A percentile compares a stretch with the other conserved stretches of the same genome.
These are phyloP conservation scores for Hyperopisus bebe DNA, from an alignment of 2,113 vertebrate species.

Conservation along the genomic window DNA sequence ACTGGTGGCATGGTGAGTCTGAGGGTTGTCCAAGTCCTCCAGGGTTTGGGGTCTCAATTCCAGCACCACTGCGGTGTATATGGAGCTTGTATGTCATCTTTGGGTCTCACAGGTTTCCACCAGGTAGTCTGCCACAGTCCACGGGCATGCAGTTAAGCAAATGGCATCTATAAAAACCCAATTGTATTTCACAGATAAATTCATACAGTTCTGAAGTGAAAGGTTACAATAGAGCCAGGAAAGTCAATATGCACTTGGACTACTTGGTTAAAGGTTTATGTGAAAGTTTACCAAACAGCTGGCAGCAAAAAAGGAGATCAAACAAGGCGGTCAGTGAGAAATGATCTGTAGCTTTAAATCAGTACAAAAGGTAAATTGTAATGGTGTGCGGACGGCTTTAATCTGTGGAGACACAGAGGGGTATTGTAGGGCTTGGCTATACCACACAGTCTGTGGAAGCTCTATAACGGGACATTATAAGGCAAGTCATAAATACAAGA, in stretches of 20 bases:
- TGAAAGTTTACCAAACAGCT: background rate
- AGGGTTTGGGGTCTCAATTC: background rate
- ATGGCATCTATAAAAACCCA: background rate
- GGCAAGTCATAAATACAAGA: background rate
- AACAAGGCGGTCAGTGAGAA: background rate
- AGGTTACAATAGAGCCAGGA: background rate
- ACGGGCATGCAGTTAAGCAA: background rate
- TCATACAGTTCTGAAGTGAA: background rate
- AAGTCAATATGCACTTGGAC: background rate
- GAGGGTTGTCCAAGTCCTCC: background rate
- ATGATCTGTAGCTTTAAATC: background rate
- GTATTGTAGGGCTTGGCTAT: background rate
- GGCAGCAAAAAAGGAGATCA: background rate
- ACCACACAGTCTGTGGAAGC: background rate
- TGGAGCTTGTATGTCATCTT: background rate
- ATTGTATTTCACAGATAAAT: background rate
- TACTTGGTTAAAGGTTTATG: background rate
- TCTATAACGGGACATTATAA: background rate
- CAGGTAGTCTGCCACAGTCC: background rate
- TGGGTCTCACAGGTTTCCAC: background rate
- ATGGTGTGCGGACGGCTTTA: background rate
- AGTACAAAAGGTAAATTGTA: background rate
- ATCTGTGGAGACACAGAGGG: background rate
- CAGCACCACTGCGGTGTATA: background rate
- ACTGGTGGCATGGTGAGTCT: background rate